A percentile compares a stretch with the other conserved stretches of the same genome.
phyloP scores from a whole-genome alignment of 2,113 vertebrate species.

The Larimichthys crocea region DNA sequence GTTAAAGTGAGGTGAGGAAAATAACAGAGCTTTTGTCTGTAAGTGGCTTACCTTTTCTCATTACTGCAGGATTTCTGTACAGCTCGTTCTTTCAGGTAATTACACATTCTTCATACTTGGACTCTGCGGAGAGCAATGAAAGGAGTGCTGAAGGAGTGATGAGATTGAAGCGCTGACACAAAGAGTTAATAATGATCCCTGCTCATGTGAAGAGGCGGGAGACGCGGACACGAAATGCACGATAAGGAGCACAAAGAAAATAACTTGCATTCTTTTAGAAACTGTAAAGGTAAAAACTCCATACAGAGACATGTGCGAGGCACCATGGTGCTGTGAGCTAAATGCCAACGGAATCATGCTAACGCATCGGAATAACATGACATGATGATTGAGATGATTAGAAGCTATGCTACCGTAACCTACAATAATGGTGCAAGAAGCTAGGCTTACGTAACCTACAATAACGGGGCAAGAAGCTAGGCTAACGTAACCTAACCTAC shows the following conservation, averaged over 20 bases:
- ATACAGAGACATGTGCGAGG: no score
- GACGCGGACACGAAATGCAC: background rate
- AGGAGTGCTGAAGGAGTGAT: constrained; percentile 11
- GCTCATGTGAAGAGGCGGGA: background rate
- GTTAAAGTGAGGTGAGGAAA: constrained; percentile 55
- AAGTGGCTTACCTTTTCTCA: constrained; percentile 69
- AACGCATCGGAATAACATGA: no score
- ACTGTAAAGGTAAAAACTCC: no score
- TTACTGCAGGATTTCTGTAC: constrained; percentile 61
- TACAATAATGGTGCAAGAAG: no score
- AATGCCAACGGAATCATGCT: no score
- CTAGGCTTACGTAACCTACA: no score
- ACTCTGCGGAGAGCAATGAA: constrained; percentile 29
- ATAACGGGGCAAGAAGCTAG: no score
- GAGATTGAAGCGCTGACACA: constrained; percentile 25
- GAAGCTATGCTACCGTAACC: no score
- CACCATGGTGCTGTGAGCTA: no score
- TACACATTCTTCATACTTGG: constrained; percentile 58
- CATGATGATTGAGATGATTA: no score
- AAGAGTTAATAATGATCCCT: constrained; percentile 46
- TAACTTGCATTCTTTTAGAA: background rate
- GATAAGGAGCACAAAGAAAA: background rate
- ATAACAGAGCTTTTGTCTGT: constrained; percentile 56
- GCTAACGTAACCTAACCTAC: no score
- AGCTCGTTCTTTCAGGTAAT: constrained; percentile 59